Evolutionary conservation across 2,888 invertebrate genomes (phyloP).

Genomic region (Gymnocheta viridis): DNA sequence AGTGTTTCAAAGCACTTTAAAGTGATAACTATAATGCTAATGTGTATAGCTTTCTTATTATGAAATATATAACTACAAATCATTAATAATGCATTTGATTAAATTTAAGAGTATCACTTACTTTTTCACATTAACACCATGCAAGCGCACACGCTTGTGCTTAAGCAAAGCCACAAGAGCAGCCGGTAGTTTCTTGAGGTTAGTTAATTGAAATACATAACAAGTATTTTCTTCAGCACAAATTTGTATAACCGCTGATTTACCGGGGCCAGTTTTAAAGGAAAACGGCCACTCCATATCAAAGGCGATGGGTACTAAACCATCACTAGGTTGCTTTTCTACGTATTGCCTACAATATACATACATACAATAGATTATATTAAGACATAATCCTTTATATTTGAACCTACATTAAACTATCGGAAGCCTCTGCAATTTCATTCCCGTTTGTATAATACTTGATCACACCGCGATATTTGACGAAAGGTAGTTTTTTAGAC

Average conservation of each 20-base stretch:
- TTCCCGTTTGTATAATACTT: constrained; percentile 80
- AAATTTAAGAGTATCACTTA: constrained; percentile 75
- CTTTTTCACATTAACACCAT: constrained; percentile 86
- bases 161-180: constrained; percentile 83
- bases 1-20: too few relatives aligned
- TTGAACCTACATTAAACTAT: constrained; percentile 82
- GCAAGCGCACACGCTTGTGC: constrained; percentile 84
- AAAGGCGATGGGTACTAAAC: constrained; percentile 84
- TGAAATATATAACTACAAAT: too few relatives aligned
- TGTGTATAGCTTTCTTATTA: too few relatives aligned
- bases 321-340: constrained; percentile 74
- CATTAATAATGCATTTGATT: background rate
- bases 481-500: constrained; percentile 74
- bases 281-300: constrained; percentile 87
- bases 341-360: constrained; percentile 77
- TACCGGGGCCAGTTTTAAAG: constrained; percentile 84
- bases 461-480: constrained; percentile 78
- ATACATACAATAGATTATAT: background rate
- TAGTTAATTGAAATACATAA: constrained; percentile 84
- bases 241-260: constrained; percentile 85
- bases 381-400: background rate
- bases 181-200: constrained; percentile 84
- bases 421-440: constrained; percentile 83
- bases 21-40: too few relatives aligned
- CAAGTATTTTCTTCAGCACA: constrained; percentile 83